Base-by-base conservation (phyloP, 2,888 invertebrate genomes). In the Drosophila dives region DNA sequence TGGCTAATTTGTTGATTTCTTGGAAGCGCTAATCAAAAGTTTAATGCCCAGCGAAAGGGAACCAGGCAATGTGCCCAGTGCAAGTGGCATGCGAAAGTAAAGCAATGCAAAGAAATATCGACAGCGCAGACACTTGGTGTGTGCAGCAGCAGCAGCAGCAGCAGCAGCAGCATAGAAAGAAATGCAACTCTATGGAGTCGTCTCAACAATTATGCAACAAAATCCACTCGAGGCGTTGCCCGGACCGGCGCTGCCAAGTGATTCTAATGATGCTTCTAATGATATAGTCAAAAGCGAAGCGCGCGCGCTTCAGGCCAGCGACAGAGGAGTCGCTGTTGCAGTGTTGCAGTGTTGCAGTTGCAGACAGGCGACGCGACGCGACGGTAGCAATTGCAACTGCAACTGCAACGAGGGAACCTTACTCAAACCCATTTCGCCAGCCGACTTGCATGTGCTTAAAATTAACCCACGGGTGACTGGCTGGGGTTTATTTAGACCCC, bases 191-290 rank as follows among this genome's bases (percentile, higher is more conserved):
- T 68, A 56, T 64, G 58, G 61, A 75, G 48, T 59, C 62, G 75
- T 62, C 48, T 67, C 66, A 81, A 80, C 89, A 88, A 88, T 88
- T 86, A 86, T 86, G 78, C 81, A 81, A 76, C 70, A 83, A 82
- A 88, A 89, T 83, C 86, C 75, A 88, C 90, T 88, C 71, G 78
- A 89, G 88, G 88, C 88, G 88, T 90, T 86, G 84, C 90, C 86
- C 86, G 67, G 80, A 76, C 83, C 72, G 80, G 66, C 84, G 78
- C 89, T 86, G 88, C 86, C 90, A 89, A 88, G 88, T 89, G 87
- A 88, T 88, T 86, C 88, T 89, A 89, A 86, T 89, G 90, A 88
- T 89, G 79, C 86, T 87, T 89, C 89, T 89, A 89, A 89, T 89
- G 89, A 86, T 86, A 86, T 84, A 89, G 85, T 87, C 87, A 85